Conservation (phyloP, 2,113 vertebrate species). For the Symphodus melops region DNA sequence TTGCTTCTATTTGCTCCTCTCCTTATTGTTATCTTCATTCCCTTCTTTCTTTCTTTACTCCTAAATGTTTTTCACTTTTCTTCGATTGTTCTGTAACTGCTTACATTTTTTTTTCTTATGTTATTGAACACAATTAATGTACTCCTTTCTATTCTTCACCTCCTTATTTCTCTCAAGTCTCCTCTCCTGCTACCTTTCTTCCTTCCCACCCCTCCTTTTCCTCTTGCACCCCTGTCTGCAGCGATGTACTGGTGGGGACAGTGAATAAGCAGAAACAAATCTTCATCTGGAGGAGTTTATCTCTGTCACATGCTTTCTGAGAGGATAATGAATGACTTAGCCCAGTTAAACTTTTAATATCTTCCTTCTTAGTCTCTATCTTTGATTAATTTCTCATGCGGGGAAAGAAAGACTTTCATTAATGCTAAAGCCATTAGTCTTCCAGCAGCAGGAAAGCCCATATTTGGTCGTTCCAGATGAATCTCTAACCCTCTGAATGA, state of each 20-base stretch:
- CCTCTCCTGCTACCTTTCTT: background rate
- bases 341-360: conserved; percentile 85
- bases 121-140: background rate
- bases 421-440: conserved; percentile 84
- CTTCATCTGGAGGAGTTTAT: conserved; percentile 70
- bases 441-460: conserved; percentile 75
- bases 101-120: no score
- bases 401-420: conserved; percentile 83
- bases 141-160: background rate
- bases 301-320: conserved; percentile 73
- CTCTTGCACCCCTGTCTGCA: background rate
- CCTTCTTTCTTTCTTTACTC: background rate
- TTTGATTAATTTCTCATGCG: conserved; percentile 84
- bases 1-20: no score
- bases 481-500: conserved; percentile 69
- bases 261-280: conserved; percentile 61
- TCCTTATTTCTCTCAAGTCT: background rate
- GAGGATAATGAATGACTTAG: conserved; percentile 76
- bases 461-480: conserved; percentile 76
- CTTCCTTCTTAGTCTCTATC: conserved; percentile 74
- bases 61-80: background rate
- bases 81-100: background rate
- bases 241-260: conserved; percentile 38
- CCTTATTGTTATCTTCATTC: background rate
- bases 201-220: background rate